These are phyloP conservation scores for Leptestheria dahalacensis DNA, from an alignment of 1,140 invertebrate genomes.

Conservation along the genomic window DNA sequence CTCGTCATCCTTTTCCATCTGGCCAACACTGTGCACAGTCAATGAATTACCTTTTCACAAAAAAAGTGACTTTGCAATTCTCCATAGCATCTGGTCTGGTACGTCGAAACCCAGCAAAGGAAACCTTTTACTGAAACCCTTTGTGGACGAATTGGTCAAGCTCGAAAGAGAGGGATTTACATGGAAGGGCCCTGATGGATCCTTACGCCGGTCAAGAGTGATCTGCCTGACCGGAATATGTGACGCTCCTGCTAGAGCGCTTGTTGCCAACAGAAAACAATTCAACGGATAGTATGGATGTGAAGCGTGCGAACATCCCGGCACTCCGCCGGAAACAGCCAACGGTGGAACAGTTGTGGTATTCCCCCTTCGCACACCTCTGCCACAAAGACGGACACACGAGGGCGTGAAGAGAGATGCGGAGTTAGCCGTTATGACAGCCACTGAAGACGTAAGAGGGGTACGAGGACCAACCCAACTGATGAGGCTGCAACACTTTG, in stretches of 20 bases:
- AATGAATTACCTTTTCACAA: conserved; percentile 24
- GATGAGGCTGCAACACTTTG: background rate
- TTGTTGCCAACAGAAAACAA: no score
- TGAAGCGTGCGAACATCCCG: no score
- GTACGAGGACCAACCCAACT: background rate
- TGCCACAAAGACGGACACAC: no score
- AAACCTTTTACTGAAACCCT: conserved; percentile 3
- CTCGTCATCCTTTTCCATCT: conserved; percentile 24
- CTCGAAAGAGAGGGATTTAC: background rate
- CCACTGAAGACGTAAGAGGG: background rate
- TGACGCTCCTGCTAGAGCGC: background rate
- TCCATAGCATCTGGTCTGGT: conserved; percentile 6
- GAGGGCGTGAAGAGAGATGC: no score
- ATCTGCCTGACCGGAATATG: background rate
- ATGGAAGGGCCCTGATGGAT: conserved; percentile 1
- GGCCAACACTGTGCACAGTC: conserved; percentile 24
- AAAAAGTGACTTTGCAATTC: conserved; percentile 2
- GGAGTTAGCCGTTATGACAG: no score
- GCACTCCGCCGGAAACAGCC: no score
- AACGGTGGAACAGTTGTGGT: no score
- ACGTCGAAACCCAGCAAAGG: background rate
- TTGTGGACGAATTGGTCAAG: conserved; percentile 2
- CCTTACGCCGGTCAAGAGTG: background rate
- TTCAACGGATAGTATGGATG: no score
- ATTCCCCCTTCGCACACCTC: no score